Conservation (phyloP, 1,140 invertebrate genomes). For the Metaphire vulgaris region DNA sequence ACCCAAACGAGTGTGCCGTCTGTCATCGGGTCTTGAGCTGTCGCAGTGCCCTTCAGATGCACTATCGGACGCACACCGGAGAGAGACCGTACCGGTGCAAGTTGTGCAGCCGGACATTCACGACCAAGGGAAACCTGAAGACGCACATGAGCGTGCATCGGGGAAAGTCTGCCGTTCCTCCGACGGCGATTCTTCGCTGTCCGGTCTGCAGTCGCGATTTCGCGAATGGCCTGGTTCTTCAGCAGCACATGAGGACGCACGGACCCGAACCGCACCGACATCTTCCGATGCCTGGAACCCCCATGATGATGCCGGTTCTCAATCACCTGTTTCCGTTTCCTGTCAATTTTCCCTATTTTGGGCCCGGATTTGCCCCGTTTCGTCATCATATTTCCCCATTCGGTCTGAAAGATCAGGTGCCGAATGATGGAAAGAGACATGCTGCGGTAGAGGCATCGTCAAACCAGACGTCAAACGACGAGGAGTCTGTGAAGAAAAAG, state of each 20-base stretch:
- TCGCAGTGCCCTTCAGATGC: conserved; percentile 91
- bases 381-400: neutral
- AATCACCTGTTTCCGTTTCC: neutral
- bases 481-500: neutral
- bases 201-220: conserved; percentile 98
- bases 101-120: conserved; percentile 69
- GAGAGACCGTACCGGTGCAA: conserved; percentile 95
- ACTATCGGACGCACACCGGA: conserved; percentile 95
- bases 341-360: neutral
- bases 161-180: conserved; percentile 57
- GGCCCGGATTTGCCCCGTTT: neutral
- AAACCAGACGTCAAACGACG: neutral
- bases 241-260: conserved; percentile 80
- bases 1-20: conserved; percentile 95
- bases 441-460: no score
- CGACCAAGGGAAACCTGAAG: conserved; percentile 96
- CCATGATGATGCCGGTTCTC: neutral
- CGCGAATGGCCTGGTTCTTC: conserved; percentile 82
- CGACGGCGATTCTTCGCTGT: conserved; percentile 87
- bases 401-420: neutral
- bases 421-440: no score
- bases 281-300: neutral
- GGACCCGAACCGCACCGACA: conserved; percentile 67
- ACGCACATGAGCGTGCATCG: conserved; percentile 96
- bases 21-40: conserved; percentile 94